phyloP scores from a whole-genome alignment of 1,140 invertebrate genomes.

The Scaptomyza pallida region DNA sequence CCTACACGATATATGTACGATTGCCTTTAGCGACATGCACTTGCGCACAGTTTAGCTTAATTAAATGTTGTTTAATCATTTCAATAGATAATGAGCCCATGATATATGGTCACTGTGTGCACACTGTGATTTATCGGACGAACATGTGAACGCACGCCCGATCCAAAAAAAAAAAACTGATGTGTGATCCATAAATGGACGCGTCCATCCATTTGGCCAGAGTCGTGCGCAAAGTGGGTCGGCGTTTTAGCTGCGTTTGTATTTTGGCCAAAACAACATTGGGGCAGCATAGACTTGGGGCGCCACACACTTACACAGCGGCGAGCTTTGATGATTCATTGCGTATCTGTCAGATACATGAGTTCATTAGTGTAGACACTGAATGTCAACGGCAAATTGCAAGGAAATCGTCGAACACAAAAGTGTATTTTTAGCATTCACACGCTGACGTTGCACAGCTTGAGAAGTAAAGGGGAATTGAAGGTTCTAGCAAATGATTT shows the following conservation, averaged over 20 bases:
- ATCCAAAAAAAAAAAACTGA: conserved; percentile 22
- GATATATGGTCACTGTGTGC: conserved; percentile 53
- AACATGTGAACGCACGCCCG: conserved; percentile 40
- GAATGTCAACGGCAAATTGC: conserved; percentile 81
- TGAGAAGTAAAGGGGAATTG: neutral
- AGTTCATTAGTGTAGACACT: conserved; percentile 80
- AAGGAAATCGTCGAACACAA: conserved; percentile 71
- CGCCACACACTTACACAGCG: conserved; percentile 53
- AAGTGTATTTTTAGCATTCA: conserved; percentile 66
- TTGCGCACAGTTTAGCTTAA: conserved; percentile 69
- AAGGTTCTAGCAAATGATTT: conserved; percentile 56
- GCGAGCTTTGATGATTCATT: conserved; percentile 75
- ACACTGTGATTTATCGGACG: conserved; percentile 62
- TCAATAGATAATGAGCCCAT: conserved; percentile 70
- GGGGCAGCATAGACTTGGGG: conserved; percentile 45
- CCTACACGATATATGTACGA: conserved; percentile 29
- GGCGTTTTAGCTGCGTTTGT: conserved; percentile 32
- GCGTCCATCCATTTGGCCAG: conserved; percentile 63
- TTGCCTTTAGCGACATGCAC: conserved; percentile 15
- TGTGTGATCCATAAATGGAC: conserved; percentile 36
- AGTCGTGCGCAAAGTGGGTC: conserved; percentile 77
- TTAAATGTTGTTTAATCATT: conserved; percentile 81
- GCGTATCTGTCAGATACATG: conserved; percentile 79
- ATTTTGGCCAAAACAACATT: conserved; percentile 49
- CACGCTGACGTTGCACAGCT: conserved; percentile 66